Percentiles rank a stretch among this genome's conserved stretches.
phyloP scores from a whole-genome alignment of 2,113 vertebrate genomes.

The Sphaerodactylus townsendi region DNA sequence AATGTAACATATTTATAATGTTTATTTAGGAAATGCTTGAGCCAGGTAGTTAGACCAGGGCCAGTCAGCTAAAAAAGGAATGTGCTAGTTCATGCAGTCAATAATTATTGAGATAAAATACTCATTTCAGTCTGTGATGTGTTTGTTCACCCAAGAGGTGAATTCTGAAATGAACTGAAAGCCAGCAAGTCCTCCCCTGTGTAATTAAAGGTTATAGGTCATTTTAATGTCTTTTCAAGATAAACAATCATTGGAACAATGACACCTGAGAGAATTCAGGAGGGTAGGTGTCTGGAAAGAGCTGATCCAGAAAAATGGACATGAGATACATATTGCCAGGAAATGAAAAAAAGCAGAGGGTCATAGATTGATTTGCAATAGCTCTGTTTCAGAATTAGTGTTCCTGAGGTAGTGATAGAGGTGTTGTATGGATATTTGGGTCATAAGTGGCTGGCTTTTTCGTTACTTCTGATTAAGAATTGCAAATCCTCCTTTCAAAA shows the following conservation, averaged over 20 bases:
- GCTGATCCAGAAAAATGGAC: neutral
- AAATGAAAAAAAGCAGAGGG: neutral
- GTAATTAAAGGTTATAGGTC: neutral
- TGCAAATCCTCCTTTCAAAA: neutral
- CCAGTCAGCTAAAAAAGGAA: neutral
- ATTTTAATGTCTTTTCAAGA: neutral
- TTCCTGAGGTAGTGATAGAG: neutral
- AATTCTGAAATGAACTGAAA: neutral
- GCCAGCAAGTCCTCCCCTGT: neutral
- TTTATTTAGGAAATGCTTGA: slow-evolving; percentile 30
- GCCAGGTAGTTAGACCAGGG: neutral
- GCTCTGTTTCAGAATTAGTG: neutral
- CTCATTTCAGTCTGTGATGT: neutral
- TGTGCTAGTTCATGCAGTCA: neutral
- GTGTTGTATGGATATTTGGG: neutral
- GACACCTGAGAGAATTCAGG: neutral
- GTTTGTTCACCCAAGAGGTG: neutral
- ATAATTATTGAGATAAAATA: neutral
- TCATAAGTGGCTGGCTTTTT: slow-evolving; percentile 5
- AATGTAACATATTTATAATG: slow-evolving; percentile 31
- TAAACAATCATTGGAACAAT: neutral
- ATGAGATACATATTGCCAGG: neutral
- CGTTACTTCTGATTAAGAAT: neutral
- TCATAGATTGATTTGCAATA: neutral
- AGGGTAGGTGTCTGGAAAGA: neutral